phyloP scores from a whole-genome alignment of 2,888 invertebrate genomes.

The Drosophila imparisetae region DNA sequence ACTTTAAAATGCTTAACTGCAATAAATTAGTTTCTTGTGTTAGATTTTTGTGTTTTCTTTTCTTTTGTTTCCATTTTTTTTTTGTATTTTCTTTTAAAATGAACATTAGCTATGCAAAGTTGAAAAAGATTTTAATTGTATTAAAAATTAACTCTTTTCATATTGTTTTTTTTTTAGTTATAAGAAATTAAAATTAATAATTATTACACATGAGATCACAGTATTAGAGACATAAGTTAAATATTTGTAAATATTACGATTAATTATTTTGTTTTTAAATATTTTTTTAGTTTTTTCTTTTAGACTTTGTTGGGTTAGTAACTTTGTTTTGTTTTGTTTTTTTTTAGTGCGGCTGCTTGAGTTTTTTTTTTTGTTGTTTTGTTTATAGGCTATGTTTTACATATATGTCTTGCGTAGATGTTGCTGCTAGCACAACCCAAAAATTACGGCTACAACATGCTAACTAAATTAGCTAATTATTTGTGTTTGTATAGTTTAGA shows the following conservation, averaged over 20 bases:
- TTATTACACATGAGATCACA: constrained; percentile 85
- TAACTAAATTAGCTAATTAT: constrained; percentile 57
- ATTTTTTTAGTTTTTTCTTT: constrained; percentile 38
- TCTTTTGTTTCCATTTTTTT: constrained; percentile 27
- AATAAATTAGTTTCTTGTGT: constrained; percentile 77
- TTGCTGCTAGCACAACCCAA: constrained; percentile 66
- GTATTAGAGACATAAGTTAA: constrained; percentile 85
- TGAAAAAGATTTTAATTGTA: constrained; percentile 48
- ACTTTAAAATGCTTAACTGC: constrained; percentile 70
- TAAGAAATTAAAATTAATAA: constrained; percentile 80
- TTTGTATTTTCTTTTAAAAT: constrained; percentile 45
- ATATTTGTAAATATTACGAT: constrained; percentile 58
- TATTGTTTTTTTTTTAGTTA: constrained; percentile 56
- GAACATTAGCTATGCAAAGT: constrained; percentile 76
- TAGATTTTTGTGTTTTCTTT: constrained; percentile 43
- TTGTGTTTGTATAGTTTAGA: constrained; percentile 13
- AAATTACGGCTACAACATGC: constrained; percentile 61
- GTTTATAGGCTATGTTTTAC: constrained; percentile 36
- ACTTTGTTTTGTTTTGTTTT: constrained; percentile 44
- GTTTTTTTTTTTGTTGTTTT: constrained; percentile 26
- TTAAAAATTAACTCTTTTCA: constrained; percentile 40
- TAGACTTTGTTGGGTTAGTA: constrained; percentile 69
- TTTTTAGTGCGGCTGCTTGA: constrained; percentile 50
- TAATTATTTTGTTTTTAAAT: constrained; percentile 33
- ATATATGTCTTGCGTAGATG: constrained; percentile 68